Evolutionary conservation across 2,113 vertebrate species (phyloP).

Genomic region (Brachyhypopomus gauderio): DNA sequence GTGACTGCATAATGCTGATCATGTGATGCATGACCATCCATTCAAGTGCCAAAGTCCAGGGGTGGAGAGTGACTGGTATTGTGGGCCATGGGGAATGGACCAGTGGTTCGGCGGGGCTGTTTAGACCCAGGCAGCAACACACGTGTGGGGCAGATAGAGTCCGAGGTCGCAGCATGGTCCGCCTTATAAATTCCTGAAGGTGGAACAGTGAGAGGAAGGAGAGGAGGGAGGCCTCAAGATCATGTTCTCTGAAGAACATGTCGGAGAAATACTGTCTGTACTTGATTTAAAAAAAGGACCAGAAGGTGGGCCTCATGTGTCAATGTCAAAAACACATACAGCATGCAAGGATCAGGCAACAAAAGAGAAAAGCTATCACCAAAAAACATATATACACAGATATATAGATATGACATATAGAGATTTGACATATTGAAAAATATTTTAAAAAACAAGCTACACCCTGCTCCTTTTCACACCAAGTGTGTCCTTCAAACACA

Average conservation of each 20-base stretch:
- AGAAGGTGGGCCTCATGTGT: neutral
- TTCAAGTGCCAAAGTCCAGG: constrained; percentile 18
- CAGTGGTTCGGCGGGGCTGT: neutral
- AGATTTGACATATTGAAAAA: no score
- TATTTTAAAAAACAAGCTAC: no score
- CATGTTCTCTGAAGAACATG: constrained; percentile 26
- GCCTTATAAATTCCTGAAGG: constrained; percentile 46
- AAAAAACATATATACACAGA: neutral
- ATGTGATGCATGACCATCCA: neutral
- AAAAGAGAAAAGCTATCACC: no score
- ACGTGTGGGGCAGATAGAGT: constrained; percentile 36
- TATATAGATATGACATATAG: no score
- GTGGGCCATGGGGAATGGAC: neutral
- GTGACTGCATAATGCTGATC: neutral
- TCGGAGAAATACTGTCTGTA: neutral
- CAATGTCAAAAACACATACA: neutral
- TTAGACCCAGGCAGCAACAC: neutral
- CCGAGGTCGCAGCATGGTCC: constrained; percentile 18
- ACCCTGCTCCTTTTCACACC: no score
- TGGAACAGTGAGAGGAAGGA: constrained; percentile 34
- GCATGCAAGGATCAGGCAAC: neutral
- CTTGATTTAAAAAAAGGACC: neutral
- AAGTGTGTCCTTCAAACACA: neutral
- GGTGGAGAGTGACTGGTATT: constrained; percentile 1
- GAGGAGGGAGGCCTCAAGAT: constrained; percentile 22